Conservation (phyloP, 2,797 vertebrate genomes). For the Notolepis coatsorum region DNA sequence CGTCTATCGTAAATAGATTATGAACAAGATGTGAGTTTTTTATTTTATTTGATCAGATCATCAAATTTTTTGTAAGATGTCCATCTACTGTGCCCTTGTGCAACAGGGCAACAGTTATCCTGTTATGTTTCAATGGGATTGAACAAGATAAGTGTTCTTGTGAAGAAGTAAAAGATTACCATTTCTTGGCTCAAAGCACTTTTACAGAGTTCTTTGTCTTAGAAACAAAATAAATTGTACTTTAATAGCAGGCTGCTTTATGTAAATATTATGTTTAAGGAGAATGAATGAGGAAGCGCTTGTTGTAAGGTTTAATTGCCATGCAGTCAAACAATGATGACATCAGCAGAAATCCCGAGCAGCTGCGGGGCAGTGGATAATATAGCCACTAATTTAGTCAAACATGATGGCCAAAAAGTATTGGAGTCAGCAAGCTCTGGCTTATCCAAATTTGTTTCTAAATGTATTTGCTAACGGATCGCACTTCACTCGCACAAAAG, state of each 20-base stretch:
- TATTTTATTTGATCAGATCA: background rate
- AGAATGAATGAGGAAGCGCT: background rate
- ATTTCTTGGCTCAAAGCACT: background rate
- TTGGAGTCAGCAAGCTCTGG: constrained; percentile 50
- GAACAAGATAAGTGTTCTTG: constrained; percentile 1
- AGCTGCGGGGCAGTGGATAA: constrained; percentile 25
- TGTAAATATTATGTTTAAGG: constrained; percentile 1
- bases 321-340: constrained; percentile 30
- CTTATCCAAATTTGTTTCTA: constrained; percentile 54
- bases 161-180: background rate
- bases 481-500: constrained; percentile 14
- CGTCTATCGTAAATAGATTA: too few species aligned
- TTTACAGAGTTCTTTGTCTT: background rate
- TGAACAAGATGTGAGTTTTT: too few species aligned
- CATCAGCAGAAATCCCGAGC: constrained; percentile 49
- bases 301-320: constrained; percentile 4
- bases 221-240: background rate
- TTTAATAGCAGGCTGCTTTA: background rate
- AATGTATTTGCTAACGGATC: constrained; percentile 53
- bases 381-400: constrained; percentile 50
- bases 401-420: constrained; percentile 44
- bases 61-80: background rate
- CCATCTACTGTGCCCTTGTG: constrained; percentile 1
- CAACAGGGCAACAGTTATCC: constrained; percentile 26
- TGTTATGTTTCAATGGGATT: constrained; percentile 18